These are phyloP conservation scores for Synanthedon vespiformis DNA, from an alignment of 2,888 invertebrate genomes.

Conservation along the genomic window DNA sequence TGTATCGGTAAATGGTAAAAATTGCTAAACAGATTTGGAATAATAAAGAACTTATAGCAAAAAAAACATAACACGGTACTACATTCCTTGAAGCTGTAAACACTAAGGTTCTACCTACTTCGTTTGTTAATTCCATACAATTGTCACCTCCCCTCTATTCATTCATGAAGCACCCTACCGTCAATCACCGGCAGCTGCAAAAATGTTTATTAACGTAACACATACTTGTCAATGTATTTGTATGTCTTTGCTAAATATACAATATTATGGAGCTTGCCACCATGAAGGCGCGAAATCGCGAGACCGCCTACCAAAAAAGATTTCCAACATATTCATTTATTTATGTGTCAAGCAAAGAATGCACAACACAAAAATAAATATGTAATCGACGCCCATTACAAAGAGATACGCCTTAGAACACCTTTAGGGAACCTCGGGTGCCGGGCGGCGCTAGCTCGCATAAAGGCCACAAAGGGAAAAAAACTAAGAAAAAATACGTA, in stretches of 20 bases:
- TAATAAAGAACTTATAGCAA: no score
- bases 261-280: constrained; percentile 27
- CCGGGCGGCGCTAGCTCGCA: constrained; percentile 60
- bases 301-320: constrained; percentile 27
- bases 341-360: constrained; percentile 62
- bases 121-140: no score
- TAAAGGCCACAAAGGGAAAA: constrained; percentile 63
- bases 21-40: no score
- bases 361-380: constrained; percentile 67
- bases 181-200: not conserved
- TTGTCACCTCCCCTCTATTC: no score
- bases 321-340: constrained; percentile 52
- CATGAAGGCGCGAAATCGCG: constrained; percentile 59
- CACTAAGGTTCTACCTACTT: no score
- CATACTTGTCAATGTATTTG: not conserved
- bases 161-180: no score
- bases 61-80: no score
- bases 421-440: constrained; percentile 53
- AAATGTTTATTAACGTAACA: not conserved
- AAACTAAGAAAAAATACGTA: constrained; percentile 41
- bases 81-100: no score
- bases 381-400: constrained; percentile 58
- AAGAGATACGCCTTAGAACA: constrained; percentile 57
- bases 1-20: no score
- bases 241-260: not conserved